Base-by-base conservation (phyloP, 2,113 vertebrate genomes). In the Capreolus pygargus region DNA sequence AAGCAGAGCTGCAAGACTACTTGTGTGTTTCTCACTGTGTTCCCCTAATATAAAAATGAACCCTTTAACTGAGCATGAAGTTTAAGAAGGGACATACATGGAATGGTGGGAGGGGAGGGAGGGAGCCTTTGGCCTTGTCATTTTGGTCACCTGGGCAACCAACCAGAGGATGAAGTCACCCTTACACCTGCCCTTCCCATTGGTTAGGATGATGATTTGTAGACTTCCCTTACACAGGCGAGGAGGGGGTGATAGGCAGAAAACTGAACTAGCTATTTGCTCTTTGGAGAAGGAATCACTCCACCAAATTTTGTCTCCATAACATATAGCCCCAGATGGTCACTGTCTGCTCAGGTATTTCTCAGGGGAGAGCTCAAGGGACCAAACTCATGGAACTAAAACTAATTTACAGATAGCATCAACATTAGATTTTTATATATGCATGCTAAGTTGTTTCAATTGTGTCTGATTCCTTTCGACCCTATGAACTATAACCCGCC, bases 221-320 rank as follows among this genome's bases (percentile, higher is more conserved):
- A 84, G 92, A 57, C 43, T 43, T 95, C 83, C 47, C 84, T 92
- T 90, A 21, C 36, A 57, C 39, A 86, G 30, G 74, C 76, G 45
- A 85, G 52, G 1, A 79, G 19, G 6, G 6, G 58, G 11, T 28
- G 12, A 55, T 5, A 16, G 58, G 58, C 60, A 93, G 60, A 78
- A 67, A 90, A 88, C 58, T 54, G 70, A 60, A 55, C 84, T n/a
- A 82, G 74, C 82, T 83, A 25, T 79, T 94, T 91, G 85, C 30
- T 94, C 36, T 95, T 84, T 81, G 76, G 74, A 67, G 27, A 88
- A 94, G n/a, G 17, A 93, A 95, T 92, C 67, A n/a, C 3, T 95
- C 57, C 60, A 50, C 64, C 78, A 43, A 91, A 92, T 8, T 96
- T 92, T 93, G 45, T 60, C 52, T 39, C 27, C 12, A 12, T 21